Evolutionary conservation across 1,140 invertebrate genomes (phyloP).

Genomic region (Bombus pyrosoma): DNA sequence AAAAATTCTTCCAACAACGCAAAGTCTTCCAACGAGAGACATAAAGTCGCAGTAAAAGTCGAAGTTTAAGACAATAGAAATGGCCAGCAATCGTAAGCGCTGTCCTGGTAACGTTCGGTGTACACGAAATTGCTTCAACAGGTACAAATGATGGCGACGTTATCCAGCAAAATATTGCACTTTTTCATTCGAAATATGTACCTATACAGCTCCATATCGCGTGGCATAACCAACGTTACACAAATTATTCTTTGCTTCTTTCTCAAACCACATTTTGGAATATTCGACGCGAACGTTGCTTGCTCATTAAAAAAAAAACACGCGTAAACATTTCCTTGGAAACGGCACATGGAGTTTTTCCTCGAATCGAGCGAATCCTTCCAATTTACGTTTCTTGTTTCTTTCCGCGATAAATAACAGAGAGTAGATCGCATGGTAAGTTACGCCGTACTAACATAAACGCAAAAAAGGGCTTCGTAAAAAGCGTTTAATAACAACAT

Average conservation of each 20-base stretch:
- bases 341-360: not conserved
- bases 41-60: not conserved
- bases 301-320: too few relatives aligned
- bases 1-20: not conserved
- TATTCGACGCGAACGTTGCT: not conserved
- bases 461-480: not conserved
- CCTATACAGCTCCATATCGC: not conserved
- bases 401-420: not conserved
- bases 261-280: not conserved
- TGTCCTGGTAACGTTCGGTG: not conserved
- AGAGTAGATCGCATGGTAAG: not conserved
- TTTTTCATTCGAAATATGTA: conserved; percentile 12
- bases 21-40: too few relatives aligned
- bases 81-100: not conserved
- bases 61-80: conserved; percentile 2
- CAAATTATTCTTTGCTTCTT: conserved; percentile 15
- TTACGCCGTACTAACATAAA: not conserved
- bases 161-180: conserved; percentile 4
- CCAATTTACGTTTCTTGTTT: not conserved
- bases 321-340: not conserved
- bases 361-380: not conserved
- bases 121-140: conserved; percentile 37
- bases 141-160: conserved; percentile 34
- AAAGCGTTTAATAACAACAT: not conserved
- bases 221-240: not conserved